Evolutionary conservation across 2,797 vertebrate genomes (phyloP).

Genomic region (Novumbra hubbsi): DNA sequence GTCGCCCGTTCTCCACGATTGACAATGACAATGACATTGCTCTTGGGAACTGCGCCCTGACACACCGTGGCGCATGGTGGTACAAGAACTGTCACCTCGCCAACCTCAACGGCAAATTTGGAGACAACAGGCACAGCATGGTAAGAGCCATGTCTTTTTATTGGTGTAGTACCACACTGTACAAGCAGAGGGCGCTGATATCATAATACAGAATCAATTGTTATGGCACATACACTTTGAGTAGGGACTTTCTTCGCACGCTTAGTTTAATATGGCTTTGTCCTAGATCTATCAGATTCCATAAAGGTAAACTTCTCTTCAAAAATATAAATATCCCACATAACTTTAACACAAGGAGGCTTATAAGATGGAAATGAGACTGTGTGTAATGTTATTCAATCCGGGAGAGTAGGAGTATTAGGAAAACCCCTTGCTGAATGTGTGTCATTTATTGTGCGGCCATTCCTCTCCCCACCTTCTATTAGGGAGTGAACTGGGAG

Average conservation of each 20-base stretch:
- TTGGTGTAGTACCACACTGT: conserved; percentile 12
- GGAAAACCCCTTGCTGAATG: neutral
- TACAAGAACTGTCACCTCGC: conserved; percentile 91
- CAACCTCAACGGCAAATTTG: conserved; percentile 83
- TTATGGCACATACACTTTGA: neutral
- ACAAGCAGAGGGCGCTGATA: conserved; percentile 54
- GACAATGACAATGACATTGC: conserved; percentile 88
- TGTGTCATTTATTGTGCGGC: neutral
- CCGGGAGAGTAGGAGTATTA: neutral
- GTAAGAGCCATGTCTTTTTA: conserved; percentile 63
- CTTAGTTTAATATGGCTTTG: conserved; percentile 45
- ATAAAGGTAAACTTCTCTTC: conserved; percentile 61
- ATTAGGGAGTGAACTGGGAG: conserved; percentile 87
- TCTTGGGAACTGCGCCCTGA: conserved; percentile 85
- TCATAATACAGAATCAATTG: conserved; percentile 12
- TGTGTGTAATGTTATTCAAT: neutral
- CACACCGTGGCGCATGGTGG: conserved; percentile 85
- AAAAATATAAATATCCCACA: conserved; percentile 27
- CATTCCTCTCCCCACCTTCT: conserved; percentile 11
- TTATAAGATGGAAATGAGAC: neutral
- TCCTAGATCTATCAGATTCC: conserved; percentile 61
- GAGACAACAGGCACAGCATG: conserved; percentile 82
- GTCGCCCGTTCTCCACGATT: conserved; percentile 80
- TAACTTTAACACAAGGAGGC: neutral
- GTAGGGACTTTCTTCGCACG: neutral